Evolutionary conservation across 2,797 vertebrate genomes (phyloP), one percentile per base, ranked within the genome.

Genomic region (Tachyglossus aculeatus): DNA sequence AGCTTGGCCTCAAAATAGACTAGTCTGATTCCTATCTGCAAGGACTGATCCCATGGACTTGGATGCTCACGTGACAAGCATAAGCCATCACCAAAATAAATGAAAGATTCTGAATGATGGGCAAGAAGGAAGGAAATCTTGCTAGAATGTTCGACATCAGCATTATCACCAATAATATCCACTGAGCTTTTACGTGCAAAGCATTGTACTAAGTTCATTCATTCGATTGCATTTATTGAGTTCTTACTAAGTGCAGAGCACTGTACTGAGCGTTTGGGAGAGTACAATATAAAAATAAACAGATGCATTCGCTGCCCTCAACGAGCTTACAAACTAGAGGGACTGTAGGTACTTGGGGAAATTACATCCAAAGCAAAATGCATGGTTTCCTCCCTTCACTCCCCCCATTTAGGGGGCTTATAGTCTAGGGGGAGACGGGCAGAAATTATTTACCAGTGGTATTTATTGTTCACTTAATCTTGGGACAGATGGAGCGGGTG

Each of bases 131-230:
- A 88, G 58, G 65, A 88, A 74, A 81, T 91, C 92, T 90, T 92
- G 90, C 89, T 90, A 89, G 90, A 91, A 83, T 32, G 82, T 84
- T 82, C 91, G 91, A 83, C 74, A 87, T 58, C 63, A 85, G 75
- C 69, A 48, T 33, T 90, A 84, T 89, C 87, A 71, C n/a, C n/a
- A n/a, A n/a, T n/a, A n/a, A n/a, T n/a, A n/a, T n/a, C n/a, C n/a
- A n/a, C n/a, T n/a, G n/a, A n/a, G n/a, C n/a, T n/a, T n/a, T n/a
- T n/a, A n/a, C n/a, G n/a, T n/a, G n/a, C n/a, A n/a, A n/a, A n/a
- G n/a, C n/a, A n/a, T n/a, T n/a, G n/a, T n/a, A n/a, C n/a, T n/a
- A n/a, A n/a, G n/a, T n/a, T n/a, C n/a, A n/a, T n/a, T n/a, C n/a
- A n/a, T n/a, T n/a, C n/a, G n/a, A n/a, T n/a, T n/a, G n/a, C n/a